phyloP scores from a whole-genome alignment of 2,888 invertebrate species.

The Aporophyla lueneburgensis region DNA sequence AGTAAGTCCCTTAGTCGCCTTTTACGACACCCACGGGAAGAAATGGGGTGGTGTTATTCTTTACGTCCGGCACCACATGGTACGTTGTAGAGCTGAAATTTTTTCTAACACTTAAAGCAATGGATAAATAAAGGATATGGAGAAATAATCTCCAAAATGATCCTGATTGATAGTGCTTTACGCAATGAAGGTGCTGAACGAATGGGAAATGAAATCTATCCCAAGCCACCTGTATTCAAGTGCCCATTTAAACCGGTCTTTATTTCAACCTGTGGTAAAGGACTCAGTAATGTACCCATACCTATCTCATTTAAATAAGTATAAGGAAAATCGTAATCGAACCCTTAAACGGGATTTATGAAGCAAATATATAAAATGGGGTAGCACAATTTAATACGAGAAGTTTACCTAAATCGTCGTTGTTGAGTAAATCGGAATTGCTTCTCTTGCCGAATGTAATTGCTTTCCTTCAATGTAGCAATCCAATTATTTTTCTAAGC shows the following conservation, averaged over 20 bases:
- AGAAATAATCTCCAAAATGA: too few relatives aligned
- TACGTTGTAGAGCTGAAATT: too few relatives aligned
- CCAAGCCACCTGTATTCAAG: slow-evolving; percentile 46
- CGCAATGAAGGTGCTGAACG: not conserved
- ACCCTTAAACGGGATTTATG: slow-evolving; percentile 82
- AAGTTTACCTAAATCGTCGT: slow-evolving; percentile 84
- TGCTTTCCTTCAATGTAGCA: slow-evolving; percentile 86
- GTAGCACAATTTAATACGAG: slow-evolving; percentile 80
- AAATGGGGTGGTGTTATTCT: too few relatives aligned
- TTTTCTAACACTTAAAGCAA: too few relatives aligned
- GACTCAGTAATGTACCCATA: slow-evolving; percentile 69
- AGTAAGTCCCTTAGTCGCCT: too few relatives aligned
- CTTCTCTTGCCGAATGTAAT: slow-evolving; percentile 86
- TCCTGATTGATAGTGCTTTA: too few relatives aligned
- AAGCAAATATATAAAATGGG: slow-evolving; percentile 80
- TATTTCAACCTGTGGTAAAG: slow-evolving; percentile 66
- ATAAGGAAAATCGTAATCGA: slow-evolving; percentile 78
- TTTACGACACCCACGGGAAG: too few relatives aligned
- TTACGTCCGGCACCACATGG: too few relatives aligned
- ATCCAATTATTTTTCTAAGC: slow-evolving; percentile 89
- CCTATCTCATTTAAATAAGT: slow-evolving; percentile 79
- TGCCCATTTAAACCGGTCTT: slow-evolving; percentile 53
- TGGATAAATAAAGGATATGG: too few relatives aligned
- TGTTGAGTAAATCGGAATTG: slow-evolving; percentile 85
- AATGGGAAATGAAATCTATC: slow-evolving; percentile 29